phyloP scores from a whole-genome alignment of 92 coral and sea anemone species.

The Isaurus tuberculatus region DNA sequence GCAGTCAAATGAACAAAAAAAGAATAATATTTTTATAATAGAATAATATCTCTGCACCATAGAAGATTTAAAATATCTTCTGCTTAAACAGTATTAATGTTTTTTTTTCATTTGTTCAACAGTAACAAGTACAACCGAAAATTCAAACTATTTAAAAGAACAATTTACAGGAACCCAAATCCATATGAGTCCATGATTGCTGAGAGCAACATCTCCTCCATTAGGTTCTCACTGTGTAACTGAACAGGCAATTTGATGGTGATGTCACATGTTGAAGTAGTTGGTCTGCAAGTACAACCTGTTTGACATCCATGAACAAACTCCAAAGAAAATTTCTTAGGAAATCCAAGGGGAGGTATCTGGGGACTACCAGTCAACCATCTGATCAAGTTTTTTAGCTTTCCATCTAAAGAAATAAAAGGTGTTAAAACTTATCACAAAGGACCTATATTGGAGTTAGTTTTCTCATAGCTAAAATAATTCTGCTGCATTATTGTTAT shows the following conservation, averaged over 20 bases:
- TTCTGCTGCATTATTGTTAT: no score
- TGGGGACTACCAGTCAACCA: slow-evolving; percentile 8
- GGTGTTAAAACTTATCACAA: slow-evolving; percentile 19
- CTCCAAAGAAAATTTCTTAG: slow-evolving; percentile 7
- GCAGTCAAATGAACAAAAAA: no score
- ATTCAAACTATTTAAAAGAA: no score
- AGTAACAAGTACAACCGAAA: no score
- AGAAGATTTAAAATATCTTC: no score
- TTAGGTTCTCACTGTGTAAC: slow-evolving; percentile 20
- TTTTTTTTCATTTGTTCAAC: no score
- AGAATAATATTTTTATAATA: no score
- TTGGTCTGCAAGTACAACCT: slow-evolving; percentile 38
- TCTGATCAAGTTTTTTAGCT: background rate
- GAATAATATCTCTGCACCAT: no score
- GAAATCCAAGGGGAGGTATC: slow-evolving; percentile 28
- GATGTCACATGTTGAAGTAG: slow-evolving; percentile 23
- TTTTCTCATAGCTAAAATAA: background rate
- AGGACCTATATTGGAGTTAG: slow-evolving; percentile 20
- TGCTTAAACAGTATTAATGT: no score
- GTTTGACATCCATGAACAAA: slow-evolving; percentile 42
- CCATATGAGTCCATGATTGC: slow-evolving; percentile 24
- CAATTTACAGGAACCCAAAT: slow-evolving; percentile 19
- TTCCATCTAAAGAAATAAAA: background rate
- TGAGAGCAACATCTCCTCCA: slow-evolving; percentile 28
- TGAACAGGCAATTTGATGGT: slow-evolving; percentile 16